Base-by-base conservation (phyloP, 2,113 vertebrate species). In the Vulpes ferrilata region DNA sequence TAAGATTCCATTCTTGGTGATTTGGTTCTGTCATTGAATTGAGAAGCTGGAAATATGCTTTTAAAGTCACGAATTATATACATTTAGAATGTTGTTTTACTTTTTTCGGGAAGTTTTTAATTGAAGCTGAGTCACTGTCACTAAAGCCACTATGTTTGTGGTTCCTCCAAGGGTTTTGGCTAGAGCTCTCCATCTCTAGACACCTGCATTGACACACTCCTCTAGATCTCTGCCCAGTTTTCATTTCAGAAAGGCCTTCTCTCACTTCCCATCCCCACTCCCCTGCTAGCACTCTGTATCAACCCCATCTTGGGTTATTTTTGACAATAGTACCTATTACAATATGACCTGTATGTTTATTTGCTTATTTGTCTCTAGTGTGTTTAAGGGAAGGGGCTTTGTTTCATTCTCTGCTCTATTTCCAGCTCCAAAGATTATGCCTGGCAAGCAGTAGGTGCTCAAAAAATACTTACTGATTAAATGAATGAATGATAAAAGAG, bases 41-140 rank as follows among this genome's bases (percentile, higher is more conserved):
- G 3, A 60, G n/a, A 90, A 83, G n/a, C 17, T 76, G 16, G 65
- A 90, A 87, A 78, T 86, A 30, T 9, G 20, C 38, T 82, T 67
- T 81, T 67, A 35, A 90, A 79, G n/a, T 51, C 22, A 62, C 65
- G 27, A 55, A 32, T 67, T 91, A 35, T 23, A 64, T 73, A 91
- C 64, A 65, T 78, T 76, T 10, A 32, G 25, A 91, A 30, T 76
- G 2, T 27, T 88, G 19, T 53, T 74, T 96, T 88, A 65, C 25
- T 81, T 81, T 82, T 88, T 88, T 43, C 78, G 82, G 65, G 27
- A 80, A 51, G 55, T 74, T 62, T 94, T 85, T 65, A 74, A 69
- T 62, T 89, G 79, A 83, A 65, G 23, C 22, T 38, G 9, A 90
- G 32, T 92, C 53, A 32, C 35, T 15, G 9, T 48, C 38, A 32